Evolutionary conservation across 2,797 vertebrate species (phyloP), one percentile per base, ranked within the genome.

Genomic region (Serranus cabrilla): DNA sequence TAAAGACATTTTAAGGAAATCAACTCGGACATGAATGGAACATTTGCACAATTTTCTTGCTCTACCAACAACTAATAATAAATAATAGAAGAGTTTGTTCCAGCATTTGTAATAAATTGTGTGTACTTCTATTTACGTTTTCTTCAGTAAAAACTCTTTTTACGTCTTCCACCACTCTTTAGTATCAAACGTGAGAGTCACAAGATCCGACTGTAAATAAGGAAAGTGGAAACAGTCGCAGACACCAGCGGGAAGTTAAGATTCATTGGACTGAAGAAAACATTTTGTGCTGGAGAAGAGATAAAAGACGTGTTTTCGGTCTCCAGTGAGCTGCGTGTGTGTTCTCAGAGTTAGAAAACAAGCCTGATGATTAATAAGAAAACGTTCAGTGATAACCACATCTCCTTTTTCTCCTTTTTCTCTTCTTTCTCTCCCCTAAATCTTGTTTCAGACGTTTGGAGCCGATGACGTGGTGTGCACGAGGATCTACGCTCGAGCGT

Each of bases 401-500:
- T 47, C 17, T 25, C 0, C 47, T 10, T 56, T 39, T 62, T 8
- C 0, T 16, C 5, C 1, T 23, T 18, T 0, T 5, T 4, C 14
- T 60, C 17, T 27, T 3, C 27, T 27, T 6, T 51, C 12, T 60
- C 49, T 83, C 20, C 34, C 6, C 27, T 3, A 31, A 20, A 51
- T 85, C 71, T 83, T 76, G 5, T 94, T 94, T 73, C 95, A 99
- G 98, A 97, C 94, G 2, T 97, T 99, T 12, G 97, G 97, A 81
- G 97, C 98, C 0, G 96, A 98, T n/a, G 97, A 98, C 2, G 96
- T 99, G 74, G 94, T 98, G 75, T 99, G 98, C 93, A 99, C 97
- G 11, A 94, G 97, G 86, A 95, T 98, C 95, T 99, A 99, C 69
- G 82, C 96, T 51, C 95, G 96, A 65, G 96, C 95, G 12, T 98